A percentile compares a stretch with the other conserved stretches of the same genome.
phyloP scores from a whole-genome alignment of 2,888 invertebrate genomes.

The Labia minor region DNA sequence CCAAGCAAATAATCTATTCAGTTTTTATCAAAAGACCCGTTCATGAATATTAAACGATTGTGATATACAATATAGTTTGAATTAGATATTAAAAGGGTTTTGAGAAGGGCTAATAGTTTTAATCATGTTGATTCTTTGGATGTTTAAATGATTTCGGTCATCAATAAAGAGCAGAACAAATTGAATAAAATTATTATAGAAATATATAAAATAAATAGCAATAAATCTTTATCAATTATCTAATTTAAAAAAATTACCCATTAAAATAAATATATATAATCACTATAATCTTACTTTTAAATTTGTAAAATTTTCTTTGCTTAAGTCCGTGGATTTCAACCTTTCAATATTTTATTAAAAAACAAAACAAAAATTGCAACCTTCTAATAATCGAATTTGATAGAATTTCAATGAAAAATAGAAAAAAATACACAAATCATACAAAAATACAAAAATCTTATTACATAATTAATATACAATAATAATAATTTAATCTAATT shows the following conservation, averaged over 20 bases:
- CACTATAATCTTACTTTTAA: no score
- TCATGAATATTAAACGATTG: background rate
- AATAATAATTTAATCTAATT: no score
- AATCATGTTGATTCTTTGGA: conserved; percentile 13
- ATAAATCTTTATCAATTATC: background rate
- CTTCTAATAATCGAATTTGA: no score
- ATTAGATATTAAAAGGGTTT: background rate
- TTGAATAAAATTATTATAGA: background rate
- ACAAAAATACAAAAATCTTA: no score
- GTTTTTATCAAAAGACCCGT: background rate
- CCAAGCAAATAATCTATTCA: conserved; percentile 2
- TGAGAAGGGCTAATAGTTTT: background rate
- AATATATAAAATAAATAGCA: background rate
- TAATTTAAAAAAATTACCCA: background rate
- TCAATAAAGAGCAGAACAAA: background rate
- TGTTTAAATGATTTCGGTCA: background rate
- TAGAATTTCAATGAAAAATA: no score
- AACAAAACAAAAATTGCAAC: no score
- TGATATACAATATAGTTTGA: conserved; percentile 1
- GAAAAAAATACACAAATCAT: no score
- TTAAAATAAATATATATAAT: no score
- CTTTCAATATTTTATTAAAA: no score
- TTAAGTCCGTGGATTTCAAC: no score
- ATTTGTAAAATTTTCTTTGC: no score
- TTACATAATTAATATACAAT: no score